phyloP scores from a whole-genome alignment of 2,113 vertebrate genomes.

The Urocitellus parryii region DNA sequence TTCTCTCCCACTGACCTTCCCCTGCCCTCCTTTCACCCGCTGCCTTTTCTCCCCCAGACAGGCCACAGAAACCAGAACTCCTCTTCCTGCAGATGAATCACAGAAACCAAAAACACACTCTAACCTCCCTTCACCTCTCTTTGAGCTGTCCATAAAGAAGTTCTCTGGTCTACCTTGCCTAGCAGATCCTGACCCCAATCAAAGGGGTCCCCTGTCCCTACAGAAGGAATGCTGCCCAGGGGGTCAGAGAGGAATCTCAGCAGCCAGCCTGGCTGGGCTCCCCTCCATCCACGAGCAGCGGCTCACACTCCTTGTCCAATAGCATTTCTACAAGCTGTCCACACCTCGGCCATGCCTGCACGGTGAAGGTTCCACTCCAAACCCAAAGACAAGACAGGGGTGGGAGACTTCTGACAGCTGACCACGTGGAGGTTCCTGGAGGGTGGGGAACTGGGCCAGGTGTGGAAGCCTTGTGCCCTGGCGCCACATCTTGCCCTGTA shows the following conservation, averaged over 20 bases:
- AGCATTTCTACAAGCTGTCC: not conserved
- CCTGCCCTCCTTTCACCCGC: not conserved
- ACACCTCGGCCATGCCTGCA: too few species aligned
- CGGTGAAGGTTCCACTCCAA: not conserved
- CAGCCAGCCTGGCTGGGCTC: not conserved
- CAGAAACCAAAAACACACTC: not conserved
- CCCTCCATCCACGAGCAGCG: too few species aligned
- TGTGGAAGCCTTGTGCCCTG: not conserved
- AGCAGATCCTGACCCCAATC: not conserved
- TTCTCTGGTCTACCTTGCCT: not conserved
- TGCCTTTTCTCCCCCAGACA: not conserved
- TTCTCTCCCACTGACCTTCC: not conserved
- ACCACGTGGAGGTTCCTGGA: not conserved
- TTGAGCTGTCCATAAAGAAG: not conserved
- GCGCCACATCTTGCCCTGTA: not conserved
- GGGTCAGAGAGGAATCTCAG: not conserved
- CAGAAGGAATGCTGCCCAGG: not conserved
- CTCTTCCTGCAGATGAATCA: not conserved
- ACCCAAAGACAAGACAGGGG: not conserved
- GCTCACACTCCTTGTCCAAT: not conserved
- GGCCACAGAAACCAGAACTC: not conserved
- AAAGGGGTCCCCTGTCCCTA: not conserved
- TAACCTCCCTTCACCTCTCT: not conserved
- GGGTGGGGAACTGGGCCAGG: not conserved
- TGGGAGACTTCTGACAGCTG: not conserved